Evolutionary conservation across 2,888 invertebrate genomes (phyloP), one percentile per base, ranked within the genome.

Genomic region (Spilarctia lutea): DNA sequence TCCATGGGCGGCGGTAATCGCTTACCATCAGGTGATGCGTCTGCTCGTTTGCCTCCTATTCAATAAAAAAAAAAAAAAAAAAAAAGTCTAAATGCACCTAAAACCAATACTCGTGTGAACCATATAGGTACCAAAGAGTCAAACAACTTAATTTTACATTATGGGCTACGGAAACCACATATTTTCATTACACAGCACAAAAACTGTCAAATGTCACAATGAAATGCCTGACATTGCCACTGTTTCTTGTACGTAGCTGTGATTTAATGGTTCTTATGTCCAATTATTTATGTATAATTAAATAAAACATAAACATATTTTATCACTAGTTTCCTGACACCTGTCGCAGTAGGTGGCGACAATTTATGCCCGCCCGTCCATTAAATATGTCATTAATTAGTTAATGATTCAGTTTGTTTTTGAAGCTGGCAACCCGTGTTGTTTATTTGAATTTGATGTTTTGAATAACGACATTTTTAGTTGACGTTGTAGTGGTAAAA

Each of bases 391-490:
- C 76, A 78, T 86, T 86, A 86, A 86, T 84, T 85, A 81, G 80
- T 83, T 83, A 79, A 81, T 77, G 73, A 80, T 84, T 85, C 83
- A 76, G 81, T 88, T 86, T 85, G 82, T 88, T 88, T 87, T 85
- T 82, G 79, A 83, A 80, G 76, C 72, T 79, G 82, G 82, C 85
- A 83, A 87, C 86, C 86, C 84, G 83, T 79, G 79, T 82, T 82
- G 79, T 80, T 86, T 86, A 85, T 87, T 84, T 75, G 80, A 83
- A 80, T 83, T 85, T 84, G 65, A 81, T 81, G 78, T 81, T 80
- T 81, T 77, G 76, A 77, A 39, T 81, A 74, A 83, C 83, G 78
- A 73, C 69, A 20, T 76, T 82, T 76, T 78, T 71, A 80, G 66
- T 75, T 79, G 52, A 68, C 48, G 73, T 69, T 68, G 65, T 69